Evolutionary conservation across 2,797 vertebrate species (phyloP).

Genomic region (Sphenodon punctatus): DNA sequence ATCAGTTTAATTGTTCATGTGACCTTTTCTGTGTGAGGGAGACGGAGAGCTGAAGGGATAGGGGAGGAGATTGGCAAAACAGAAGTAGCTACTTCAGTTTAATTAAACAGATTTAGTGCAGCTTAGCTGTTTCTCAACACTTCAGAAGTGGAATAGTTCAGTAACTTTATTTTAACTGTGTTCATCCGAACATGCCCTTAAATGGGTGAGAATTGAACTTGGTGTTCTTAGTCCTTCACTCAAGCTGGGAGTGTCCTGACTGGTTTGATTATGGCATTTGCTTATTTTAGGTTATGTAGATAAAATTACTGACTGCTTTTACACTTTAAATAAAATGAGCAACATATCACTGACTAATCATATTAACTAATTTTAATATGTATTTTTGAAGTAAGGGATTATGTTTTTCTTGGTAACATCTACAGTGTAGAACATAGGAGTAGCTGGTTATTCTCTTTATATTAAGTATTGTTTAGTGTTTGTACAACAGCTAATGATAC

Average conservation of each 20-base stretch:
- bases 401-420: not conserved
- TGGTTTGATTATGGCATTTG: not conserved
- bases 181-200: no score
- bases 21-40: no score
- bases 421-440: not conserved
- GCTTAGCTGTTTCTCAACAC: no score
- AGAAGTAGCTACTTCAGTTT: no score
- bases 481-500: not conserved
- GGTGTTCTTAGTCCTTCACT: no score
- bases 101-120: no score
- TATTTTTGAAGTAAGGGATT: not conserved
- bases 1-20: no score
- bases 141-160: no score
- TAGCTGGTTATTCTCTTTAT: not conserved
- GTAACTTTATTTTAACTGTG: no score
- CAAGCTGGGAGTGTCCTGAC: not conserved
- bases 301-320: not conserved
- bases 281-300: not conserved
- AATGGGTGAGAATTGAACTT: no score
- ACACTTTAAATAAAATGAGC: not conserved
- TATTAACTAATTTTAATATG: not conserved
- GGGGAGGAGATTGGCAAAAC: no score
- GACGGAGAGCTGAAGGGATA: no score
- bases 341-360: not conserved
- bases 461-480: not conserved